These are phyloP conservation scores for Datnioides undecimradiatus DNA, from an alignment of 2,113 vertebrate genomes.

Conservation along the genomic window DNA sequence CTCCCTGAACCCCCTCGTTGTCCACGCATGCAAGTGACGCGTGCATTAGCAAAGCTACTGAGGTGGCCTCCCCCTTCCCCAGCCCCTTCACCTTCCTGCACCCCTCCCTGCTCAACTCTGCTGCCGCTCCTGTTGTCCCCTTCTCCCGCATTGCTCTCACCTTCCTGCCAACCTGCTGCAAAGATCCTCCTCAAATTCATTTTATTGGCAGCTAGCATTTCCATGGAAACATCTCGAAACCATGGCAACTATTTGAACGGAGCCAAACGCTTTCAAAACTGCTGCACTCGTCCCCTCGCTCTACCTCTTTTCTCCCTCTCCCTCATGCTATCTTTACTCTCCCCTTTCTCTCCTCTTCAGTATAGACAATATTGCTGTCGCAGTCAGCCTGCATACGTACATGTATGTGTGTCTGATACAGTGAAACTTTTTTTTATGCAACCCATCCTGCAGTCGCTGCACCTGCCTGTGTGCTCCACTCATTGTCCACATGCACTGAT, in stretches of 20 bases:
- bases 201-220: constrained; percentile 88
- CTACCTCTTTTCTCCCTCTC: constrained; percentile 43
- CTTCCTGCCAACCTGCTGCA: constrained; percentile 78
- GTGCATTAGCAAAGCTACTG: constrained; percentile 21
- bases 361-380: constrained; percentile 23
- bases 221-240: constrained; percentile 87
- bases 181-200: constrained; percentile 82
- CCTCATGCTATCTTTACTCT: constrained; percentile 38
- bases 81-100: background rate
- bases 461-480: background rate
- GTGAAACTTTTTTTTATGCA: background rate
- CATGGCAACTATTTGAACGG: constrained; percentile 85
- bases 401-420: background rate
- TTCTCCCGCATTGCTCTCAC: constrained; percentile 64
- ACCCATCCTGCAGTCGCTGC: background rate
- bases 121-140: background rate
- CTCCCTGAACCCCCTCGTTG: background rate
- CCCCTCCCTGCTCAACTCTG: background rate
- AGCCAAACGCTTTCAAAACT: constrained; percentile 82
- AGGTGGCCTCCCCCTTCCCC: background rate
- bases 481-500: constrained; percentile 20
- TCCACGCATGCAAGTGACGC: constrained; percentile 3
- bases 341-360: constrained; percentile 12
- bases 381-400: constrained; percentile 26
- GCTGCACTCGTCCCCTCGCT: constrained; percentile 74